These are phyloP conservation scores for Bombus soroeensis DNA, from an alignment of 1,140 invertebrate genomes.

Conservation along the genomic window DNA sequence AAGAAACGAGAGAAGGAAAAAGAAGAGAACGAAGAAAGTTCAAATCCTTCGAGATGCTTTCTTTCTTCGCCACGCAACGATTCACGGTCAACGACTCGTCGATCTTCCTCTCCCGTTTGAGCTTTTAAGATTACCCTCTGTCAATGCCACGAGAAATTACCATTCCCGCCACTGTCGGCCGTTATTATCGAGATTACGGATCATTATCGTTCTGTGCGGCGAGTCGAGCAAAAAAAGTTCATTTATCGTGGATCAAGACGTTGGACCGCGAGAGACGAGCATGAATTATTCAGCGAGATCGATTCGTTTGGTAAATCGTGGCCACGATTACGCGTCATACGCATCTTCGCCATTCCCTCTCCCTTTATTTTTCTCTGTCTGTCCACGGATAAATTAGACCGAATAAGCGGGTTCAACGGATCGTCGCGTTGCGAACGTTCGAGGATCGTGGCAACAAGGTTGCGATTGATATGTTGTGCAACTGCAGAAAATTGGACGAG, in stretches of 20 bases:
- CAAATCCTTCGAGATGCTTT: not conserved
- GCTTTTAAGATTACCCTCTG: constrained; percentile 25
- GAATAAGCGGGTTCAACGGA: not conserved
- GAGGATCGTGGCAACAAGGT: constrained; percentile 9
- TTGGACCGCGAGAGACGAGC: constrained; percentile 16
- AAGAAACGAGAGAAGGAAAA: not conserved
- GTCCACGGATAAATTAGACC: not conserved
- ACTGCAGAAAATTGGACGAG: not conserved
- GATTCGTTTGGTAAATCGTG: constrained; percentile 18
- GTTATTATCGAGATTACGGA: constrained; percentile 50
- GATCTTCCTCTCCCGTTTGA: constrained; percentile 1
- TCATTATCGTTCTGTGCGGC: constrained; percentile 24
- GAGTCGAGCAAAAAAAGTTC: constrained; percentile 27
- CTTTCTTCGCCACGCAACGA: not conserved
- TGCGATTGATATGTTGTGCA: not conserved
- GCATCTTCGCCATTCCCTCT: not conserved
- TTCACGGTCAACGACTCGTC: constrained; percentile 19
- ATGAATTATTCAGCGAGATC: constrained; percentile 56
- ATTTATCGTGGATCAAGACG: constrained; percentile 40
- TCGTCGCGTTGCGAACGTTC: not conserved
- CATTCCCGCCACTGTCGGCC: constrained; percentile 7
- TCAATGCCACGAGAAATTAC: constrained; percentile 30
- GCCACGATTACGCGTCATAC: constrained; percentile 4
- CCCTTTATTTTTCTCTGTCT: not conserved
- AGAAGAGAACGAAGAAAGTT: not conserved